Percentiles rank a stretch among this genome's conserved stretches.
Conservation (phyloP, 2,888 invertebrate genomes). For the Monochamus alternatus region DNA sequence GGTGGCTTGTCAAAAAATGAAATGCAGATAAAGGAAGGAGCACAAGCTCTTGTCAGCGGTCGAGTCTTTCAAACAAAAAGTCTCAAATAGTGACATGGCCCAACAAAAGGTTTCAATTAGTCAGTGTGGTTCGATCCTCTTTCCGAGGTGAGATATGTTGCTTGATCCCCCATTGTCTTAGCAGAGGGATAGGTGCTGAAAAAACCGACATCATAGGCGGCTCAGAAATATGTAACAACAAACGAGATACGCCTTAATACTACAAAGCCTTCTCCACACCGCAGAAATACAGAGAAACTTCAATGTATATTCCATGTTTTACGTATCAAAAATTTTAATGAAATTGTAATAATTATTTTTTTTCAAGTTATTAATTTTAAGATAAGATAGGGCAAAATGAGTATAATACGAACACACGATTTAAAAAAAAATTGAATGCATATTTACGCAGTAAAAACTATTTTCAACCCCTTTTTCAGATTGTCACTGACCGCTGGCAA, state of each 20-base stretch:
- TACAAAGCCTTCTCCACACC: too few relatives aligned
- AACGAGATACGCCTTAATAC: not conserved
- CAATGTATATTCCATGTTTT: too few relatives aligned
- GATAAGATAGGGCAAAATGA: too few relatives aligned
- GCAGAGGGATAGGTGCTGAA: slow-evolving; percentile 19
- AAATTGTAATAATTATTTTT: too few relatives aligned
- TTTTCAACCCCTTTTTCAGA: too few relatives aligned
- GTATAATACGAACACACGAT: too few relatives aligned
- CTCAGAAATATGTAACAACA: not conserved
- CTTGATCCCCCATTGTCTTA: slow-evolving; percentile 35
- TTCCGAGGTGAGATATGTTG: slow-evolving; percentile 36
- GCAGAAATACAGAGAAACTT: too few relatives aligned
- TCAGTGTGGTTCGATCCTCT: slow-evolving; percentile 42
- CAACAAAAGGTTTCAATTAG: slow-evolving; percentile 53
- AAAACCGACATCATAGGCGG: slow-evolving; percentile 2
- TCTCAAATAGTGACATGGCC: slow-evolving; percentile 41
- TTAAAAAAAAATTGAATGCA: too few relatives aligned
- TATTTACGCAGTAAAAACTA: too few relatives aligned
- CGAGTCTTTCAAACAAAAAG: slow-evolving; percentile 41
- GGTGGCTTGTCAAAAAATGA: slow-evolving; percentile 40
- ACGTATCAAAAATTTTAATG: too few relatives aligned
- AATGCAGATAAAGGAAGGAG: slow-evolving; percentile 29
- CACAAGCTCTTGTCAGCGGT: slow-evolving; percentile 37
- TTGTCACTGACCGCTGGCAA: too few relatives aligned
- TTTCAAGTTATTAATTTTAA: too few relatives aligned